Conservation (phyloP, 2,888 invertebrate species). For the Idaea straminata region DNA sequence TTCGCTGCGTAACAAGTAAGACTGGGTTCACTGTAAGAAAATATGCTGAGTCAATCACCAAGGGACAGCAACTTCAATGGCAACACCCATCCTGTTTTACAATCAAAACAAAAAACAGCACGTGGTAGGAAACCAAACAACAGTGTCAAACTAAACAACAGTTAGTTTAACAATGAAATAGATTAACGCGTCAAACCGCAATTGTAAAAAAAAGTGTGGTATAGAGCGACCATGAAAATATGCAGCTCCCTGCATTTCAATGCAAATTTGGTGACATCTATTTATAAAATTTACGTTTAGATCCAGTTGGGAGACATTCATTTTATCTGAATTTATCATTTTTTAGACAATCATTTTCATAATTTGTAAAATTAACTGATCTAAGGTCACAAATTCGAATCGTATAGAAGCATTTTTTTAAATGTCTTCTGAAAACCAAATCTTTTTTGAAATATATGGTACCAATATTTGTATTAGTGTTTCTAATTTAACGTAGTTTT, state of each 20-base stretch:
- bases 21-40: background rate
- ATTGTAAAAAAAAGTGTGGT: background rate
- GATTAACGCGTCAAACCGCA: background rate
- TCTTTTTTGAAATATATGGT: too few relatives aligned
- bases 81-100: background rate
- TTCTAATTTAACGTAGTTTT: too few relatives aligned
- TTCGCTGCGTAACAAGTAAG: background rate
- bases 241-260: background rate
- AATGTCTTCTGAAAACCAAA: too few relatives aligned
- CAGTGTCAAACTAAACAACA: background rate
- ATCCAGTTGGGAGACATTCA: too few relatives aligned
- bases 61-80: background rate
- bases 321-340: too few relatives aligned
- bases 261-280: background rate
- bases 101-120: background rate
- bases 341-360: too few relatives aligned
- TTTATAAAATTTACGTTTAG: background rate
- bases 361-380: too few relatives aligned
- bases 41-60: background rate
- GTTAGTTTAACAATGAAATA: background rate
- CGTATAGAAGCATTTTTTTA: too few relatives aligned
- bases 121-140: conserved; percentile 1
- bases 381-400: too few relatives aligned
- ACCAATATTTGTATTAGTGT: too few relatives aligned
- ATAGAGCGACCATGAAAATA: background rate